Evolutionary conservation across 2,888 invertebrate genomes (phyloP), one percentile per base, ranked within the genome.

Genomic region (Ectropis crepuscularia): DNA sequence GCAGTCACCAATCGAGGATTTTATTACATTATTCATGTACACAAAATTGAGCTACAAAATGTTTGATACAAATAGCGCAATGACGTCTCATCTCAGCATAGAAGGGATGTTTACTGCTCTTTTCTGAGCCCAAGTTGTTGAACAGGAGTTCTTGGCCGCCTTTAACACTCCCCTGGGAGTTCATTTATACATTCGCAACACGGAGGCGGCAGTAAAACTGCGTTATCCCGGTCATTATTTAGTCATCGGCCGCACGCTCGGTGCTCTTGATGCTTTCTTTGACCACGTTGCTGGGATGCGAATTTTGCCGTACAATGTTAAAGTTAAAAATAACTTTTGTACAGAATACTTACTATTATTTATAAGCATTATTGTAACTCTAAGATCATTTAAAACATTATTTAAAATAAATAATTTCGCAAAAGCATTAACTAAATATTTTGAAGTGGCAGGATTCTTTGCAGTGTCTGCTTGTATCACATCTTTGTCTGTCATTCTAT

Each of bases 151-250:
- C 89, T 90, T 89, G 85, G 87, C 87, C 86, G 88, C 88, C 87
- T 90, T 91, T 92, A 92, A 90, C 91, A 91, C 92, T 88, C 92
- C 92, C 92, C 80, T 51, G 91, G 86, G 92, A 79, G 85, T 92
- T 88, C 87, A 92, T 92, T 92, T 92, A 90, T 92, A 89, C 91
- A 92, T 92, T 91, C 92, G 87, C 87, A 89, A 89, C 91, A 89
- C 92, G 92, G 86, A 89, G 87, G 79, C 84, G 80, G 92, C 88
- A 89, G 90, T 92, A 92, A 92, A 92, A 89, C 88, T 87, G 92
- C 88, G 92, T 92, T 92, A 92, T 90, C 87, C 90, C 80, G 83
- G 90, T 92, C 92, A 92, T 92, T 92, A 92, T 90, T 92, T 91
- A 92, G 92, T 92, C 92, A 92, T 92, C 91, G 86, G 88, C 85